Base-by-base conservation (phyloP, 1,140 invertebrate genomes). In the Caerostris darwini region DNA sequence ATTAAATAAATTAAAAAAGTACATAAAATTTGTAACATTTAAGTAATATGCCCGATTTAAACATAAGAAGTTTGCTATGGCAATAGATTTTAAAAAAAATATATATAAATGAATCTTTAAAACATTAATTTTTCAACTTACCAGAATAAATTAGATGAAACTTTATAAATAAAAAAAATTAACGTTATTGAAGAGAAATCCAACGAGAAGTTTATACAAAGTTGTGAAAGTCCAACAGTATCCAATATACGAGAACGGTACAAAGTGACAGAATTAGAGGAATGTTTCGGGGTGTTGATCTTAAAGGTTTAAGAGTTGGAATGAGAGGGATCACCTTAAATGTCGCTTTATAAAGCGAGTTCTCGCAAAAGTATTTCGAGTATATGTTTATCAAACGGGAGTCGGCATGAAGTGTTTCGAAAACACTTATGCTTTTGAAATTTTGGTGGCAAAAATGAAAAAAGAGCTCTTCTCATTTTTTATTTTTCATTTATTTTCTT, bases 391-490 rank as follows among this genome's bases (percentile, higher is more conserved):
- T 92, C 90, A 92, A 92, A 92, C 34, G 56, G 81, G 17, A 19
- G 56, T 14, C 7, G 7, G 10, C 12, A 17, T 53, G 81, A 92
- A 92, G 90, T 92, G 90, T 92, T 92, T 83, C 90, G 54, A 83
- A 92, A 92, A 92, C 90, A 92, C 90, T 92, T 92, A 71, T 56
- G 56, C 69, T 92, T 92, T 83, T 90, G 61, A 77, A 92, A 92
- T 83, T 92, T 91, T 83, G 90, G 90, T 83, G 90, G 90, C 90
- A 85, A 83, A 92, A 64, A 90, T 90, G 89, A 90, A 89, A n/a
- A 89, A 89, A 89, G 87, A 53, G 34, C 57, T 58, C 50, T 14
- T 77, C 53, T 59, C 34, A 34, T 34, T 34, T 34, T 34, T 34
- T 69, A n/a, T 56, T 50, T 59, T 71, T n/a, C n/a, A n/a, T n/a